Conservation (phyloP, 2,797 vertebrate species). For the Aulostomus chinensis region DNA sequence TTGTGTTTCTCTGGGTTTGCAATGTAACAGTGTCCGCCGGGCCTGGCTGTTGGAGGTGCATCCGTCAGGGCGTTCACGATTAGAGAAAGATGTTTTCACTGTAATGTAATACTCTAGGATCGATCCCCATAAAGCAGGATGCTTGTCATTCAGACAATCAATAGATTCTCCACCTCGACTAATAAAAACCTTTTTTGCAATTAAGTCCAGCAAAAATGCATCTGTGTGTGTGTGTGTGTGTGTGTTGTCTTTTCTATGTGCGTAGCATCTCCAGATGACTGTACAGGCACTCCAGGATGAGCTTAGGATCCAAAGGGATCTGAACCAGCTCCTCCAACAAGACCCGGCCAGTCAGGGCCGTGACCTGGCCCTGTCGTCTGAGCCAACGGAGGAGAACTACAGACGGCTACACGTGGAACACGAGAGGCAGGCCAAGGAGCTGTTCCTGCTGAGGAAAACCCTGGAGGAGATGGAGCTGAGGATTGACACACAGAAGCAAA, state of each 20-base stretch:
- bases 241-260: conserved; percentile 10
- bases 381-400: conserved; percentile 95
- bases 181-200: conserved; percentile 1
- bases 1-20: conserved; percentile 66
- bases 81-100: conserved; percentile 23
- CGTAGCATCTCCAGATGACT: conserved; percentile 96
- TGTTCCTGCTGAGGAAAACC: conserved; percentile 95
- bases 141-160: conserved; percentile 6
- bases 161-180: conserved; percentile 1
- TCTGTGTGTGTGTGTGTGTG: neutral
- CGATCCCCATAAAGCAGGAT: conserved; percentile 3
- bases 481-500: conserved; percentile 98
- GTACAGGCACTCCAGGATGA: conserved; percentile 98
- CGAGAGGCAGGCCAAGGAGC: conserved; percentile 95
- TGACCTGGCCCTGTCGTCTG: conserved; percentile 85
- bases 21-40: conserved; percentile 40
- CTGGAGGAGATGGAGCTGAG: conserved; percentile 98
- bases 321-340: conserved; percentile 97
- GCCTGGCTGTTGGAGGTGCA: conserved; percentile 18
- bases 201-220: neutral
- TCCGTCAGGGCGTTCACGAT: conserved; percentile 42
- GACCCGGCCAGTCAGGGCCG: conserved; percentile 83
- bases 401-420: conserved; percentile 88
- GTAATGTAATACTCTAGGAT: conserved; percentile 28
- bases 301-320: conserved; percentile 93